A percentile compares a stretch with the other conserved stretches of the same genome.
These are phyloP conservation scores for Pachyramphus minor DNA, from an alignment of 2,113 vertebrate species.

Conservation along the genomic window DNA sequence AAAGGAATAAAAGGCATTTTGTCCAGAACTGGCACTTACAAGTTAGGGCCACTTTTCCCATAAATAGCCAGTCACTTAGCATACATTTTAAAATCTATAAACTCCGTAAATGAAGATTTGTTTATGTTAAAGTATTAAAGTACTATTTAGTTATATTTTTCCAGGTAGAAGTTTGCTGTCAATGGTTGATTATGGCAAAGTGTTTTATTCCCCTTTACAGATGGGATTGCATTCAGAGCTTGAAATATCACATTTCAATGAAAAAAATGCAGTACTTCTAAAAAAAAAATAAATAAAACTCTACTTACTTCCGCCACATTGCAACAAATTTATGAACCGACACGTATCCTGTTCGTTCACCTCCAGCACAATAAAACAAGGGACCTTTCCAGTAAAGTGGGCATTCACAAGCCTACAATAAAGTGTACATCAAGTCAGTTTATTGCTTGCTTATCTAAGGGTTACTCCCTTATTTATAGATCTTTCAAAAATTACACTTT, in stretches of 20 bases:
- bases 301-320: slow-evolving; percentile 96
- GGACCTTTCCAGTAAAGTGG: slow-evolving; percentile 95
- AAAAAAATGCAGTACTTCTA: background rate
- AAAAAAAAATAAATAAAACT: background rate
- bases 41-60: background rate
- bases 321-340: slow-evolving; percentile 96
- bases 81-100: background rate
- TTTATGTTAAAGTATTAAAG: background rate
- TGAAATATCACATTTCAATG: background rate
- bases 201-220: background rate
- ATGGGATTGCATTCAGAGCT: background rate
- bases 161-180: background rate
- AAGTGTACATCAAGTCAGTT: background rate
- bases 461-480: background rate
- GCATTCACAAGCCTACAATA: slow-evolving; percentile 87
- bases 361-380: slow-evolving; percentile 88
- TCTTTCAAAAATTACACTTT: background rate
- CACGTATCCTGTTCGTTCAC: slow-evolving; percentile 89
- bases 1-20: background rate
- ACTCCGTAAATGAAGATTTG: background rate
- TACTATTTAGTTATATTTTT: background rate
- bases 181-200: background rate
- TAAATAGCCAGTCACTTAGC: background rate
- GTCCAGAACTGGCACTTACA: background rate
- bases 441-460: background rate